Evolutionary conservation across 2,113 vertebrate species (phyloP).

Genomic region (Dicrurus megarhynchus): DNA sequence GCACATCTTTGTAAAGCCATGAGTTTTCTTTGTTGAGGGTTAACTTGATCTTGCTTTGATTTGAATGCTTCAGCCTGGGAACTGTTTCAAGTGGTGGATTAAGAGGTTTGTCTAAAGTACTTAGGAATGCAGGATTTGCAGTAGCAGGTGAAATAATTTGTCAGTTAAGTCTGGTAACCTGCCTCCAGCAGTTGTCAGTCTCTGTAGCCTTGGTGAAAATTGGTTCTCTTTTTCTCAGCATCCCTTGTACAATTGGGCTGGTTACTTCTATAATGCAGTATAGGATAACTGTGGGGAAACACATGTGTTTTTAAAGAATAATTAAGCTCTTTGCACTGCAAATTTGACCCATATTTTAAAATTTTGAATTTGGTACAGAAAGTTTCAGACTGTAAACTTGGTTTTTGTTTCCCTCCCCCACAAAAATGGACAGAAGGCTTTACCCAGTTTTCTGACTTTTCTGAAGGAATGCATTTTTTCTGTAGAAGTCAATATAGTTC

Average conservation of each 20-base stretch:
- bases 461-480: neutral
- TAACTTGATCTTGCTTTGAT: neutral
- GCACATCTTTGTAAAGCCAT: neutral
- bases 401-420: neutral
- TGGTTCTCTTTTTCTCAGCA: neutral
- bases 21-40: neutral
- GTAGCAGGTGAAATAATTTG: slow-evolving; percentile 29
- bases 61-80: slow-evolving; percentile 17
- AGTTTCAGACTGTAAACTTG: neutral
- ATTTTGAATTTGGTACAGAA: neutral
- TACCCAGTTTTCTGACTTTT: neutral
- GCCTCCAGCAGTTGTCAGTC: neutral
- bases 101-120: slow-evolving; percentile 36
- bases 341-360: neutral
- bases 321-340: neutral
- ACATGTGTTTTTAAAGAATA: neutral
- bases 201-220: neutral
- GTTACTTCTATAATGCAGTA: neutral
- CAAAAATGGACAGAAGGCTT: neutral
- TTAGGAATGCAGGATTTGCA: slow-evolving; percentile 29
- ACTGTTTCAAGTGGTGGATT: slow-evolving; percentile 41
- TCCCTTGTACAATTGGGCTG: neutral
- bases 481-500: neutral
- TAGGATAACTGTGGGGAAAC: neutral
- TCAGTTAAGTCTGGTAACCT: slow-evolving; percentile 21